A percentile compares a stretch with the other conserved stretches of the same genome.
Conservation (phyloP, 2,113 vertebrate species). For the Pontoporia blainvillei region DNA sequence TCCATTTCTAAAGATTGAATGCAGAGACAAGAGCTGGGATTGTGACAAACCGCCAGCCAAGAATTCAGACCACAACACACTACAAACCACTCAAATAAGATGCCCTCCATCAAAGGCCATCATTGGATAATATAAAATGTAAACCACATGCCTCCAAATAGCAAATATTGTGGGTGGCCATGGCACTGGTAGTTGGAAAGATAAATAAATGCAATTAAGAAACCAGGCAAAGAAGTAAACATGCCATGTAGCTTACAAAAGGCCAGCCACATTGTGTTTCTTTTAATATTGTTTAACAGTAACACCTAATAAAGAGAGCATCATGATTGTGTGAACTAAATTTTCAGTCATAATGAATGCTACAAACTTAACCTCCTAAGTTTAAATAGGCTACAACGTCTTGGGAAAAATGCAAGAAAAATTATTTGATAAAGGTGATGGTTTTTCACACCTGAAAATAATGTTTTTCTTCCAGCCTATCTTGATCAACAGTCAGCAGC, state of each 20-base stretch:
- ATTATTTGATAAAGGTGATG: conserved; percentile 94
- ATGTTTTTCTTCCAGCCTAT: conserved; percentile 88
- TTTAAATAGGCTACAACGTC: conserved; percentile 90
- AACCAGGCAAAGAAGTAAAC: conserved; percentile 69
- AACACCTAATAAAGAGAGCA: conserved; percentile 85
- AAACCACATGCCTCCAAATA: conserved; percentile 52
- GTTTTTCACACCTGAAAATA: conserved; percentile 98
- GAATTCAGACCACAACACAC: conserved; percentile 49
- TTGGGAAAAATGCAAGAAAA: conserved; percentile 83
- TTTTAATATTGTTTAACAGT: conserved; percentile 81
- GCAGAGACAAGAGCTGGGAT: conserved; percentile 35
- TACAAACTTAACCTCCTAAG: conserved; percentile 92
- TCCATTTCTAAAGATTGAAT: neutral
- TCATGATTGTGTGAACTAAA: conserved; percentile 83
- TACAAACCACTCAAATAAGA: conserved; percentile 63
- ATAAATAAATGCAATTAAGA: conserved; percentile 80
- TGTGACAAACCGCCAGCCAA: conserved; percentile 46
- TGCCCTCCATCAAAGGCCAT: conserved; percentile 25
- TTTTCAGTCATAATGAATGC: conserved; percentile 89
- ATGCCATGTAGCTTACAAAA: conserved; percentile 74
- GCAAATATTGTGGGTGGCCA: conserved; percentile 5
- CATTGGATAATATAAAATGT: conserved; percentile 61
- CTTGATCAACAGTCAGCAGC: conserved; percentile 94
- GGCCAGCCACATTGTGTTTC: conserved; percentile 72
- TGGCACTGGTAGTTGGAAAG: conserved; percentile 53